These are phyloP conservation scores for Ectemnius continuus DNA, from an alignment of 2,888 invertebrate species.

Conservation along the genomic window DNA sequence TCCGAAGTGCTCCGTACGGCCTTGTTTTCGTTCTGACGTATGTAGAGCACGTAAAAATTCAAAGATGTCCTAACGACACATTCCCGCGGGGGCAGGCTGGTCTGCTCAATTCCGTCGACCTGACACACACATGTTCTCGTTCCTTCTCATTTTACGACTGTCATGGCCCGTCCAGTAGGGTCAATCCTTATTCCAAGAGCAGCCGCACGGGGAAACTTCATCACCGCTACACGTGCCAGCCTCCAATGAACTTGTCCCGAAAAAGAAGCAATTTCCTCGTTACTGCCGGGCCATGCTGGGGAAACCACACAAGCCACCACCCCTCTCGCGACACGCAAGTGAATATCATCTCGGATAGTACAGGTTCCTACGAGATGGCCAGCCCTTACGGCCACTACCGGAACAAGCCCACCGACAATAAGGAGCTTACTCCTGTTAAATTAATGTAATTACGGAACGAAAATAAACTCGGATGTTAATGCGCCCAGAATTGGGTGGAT, in stretches of 20 bases:
- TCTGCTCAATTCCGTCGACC: conserved; percentile 29
- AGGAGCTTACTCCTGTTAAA: no score
- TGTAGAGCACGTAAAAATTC: conserved; percentile 29
- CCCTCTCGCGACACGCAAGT: neutral
- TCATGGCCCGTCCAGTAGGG: conserved; percentile 29
- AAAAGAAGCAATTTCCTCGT: conserved; percentile 35
- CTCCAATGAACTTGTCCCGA: conserved; percentile 28
- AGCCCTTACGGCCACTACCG: no score
- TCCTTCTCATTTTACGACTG: conserved; percentile 42
- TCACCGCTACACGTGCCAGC: conserved; percentile 31
- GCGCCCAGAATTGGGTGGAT: no score
- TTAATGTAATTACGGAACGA: no score
- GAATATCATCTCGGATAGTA: neutral
- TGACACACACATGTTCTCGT: conserved; percentile 31
- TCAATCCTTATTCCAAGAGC: conserved; percentile 30
- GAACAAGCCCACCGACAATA: no score
- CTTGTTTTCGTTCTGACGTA: neutral
- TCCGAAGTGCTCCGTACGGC: no score
- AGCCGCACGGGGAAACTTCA: conserved; percentile 35
- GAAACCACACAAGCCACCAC: neutral
- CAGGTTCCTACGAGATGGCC: no score
- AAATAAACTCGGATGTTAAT: no score
- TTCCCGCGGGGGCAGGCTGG: conserved; percentile 14
- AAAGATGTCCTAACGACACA: conserved; percentile 30
- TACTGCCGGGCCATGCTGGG: conserved; percentile 8